Evolutionary conservation across 37 sponge, comb jelly and placozoan genomes (phyloP).

Genomic region (Beroe forskalii): DNA sequence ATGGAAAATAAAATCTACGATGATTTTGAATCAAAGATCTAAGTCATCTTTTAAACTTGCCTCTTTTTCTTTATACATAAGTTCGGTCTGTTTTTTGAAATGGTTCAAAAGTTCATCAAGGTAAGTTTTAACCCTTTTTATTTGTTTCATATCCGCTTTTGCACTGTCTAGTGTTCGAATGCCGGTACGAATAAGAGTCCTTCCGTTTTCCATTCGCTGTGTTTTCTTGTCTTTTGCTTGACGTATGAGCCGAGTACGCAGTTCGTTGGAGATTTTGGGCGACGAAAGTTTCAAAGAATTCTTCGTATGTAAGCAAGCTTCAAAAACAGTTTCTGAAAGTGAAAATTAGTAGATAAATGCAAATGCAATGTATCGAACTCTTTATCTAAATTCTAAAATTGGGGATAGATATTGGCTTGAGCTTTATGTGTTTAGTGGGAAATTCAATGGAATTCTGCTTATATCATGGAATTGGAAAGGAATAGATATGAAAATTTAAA

Average conservation of each 20-base stretch:
- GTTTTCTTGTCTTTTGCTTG: background rate
- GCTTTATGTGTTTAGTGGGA: too few relatives aligned
- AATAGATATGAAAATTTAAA: too few relatives aligned
- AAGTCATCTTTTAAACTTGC: constrained; percentile 6
- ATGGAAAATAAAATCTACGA: too few relatives aligned
- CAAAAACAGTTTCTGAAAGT: constrained; percentile 38
- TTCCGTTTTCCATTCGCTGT: background rate
- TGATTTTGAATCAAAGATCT: too few relatives aligned
- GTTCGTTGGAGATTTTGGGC: background rate
- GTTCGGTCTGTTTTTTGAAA: background rate
- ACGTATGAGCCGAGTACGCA: background rate
- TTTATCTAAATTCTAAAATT: too few relatives aligned
- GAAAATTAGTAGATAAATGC: too few relatives aligned
- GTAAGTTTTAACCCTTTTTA: background rate
- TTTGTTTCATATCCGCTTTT: background rate
- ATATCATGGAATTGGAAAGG: too few relatives aligned
- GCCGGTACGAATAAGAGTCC: background rate
- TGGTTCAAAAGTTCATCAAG: constrained; percentile 2
- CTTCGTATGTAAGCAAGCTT: background rate
- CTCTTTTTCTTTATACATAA: background rate
- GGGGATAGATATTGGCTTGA: too few relatives aligned
- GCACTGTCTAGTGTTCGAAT: background rate
- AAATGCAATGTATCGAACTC: too few relatives aligned
- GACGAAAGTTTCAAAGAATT: constrained; percentile 2
- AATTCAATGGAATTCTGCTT: too few relatives aligned